A percentile compares a stretch with the other conserved stretches of the same genome.
These are phyloP conservation scores for Rhingia campestris DNA, from an alignment of 2,888 invertebrate genomes.

Conservation along the genomic window DNA sequence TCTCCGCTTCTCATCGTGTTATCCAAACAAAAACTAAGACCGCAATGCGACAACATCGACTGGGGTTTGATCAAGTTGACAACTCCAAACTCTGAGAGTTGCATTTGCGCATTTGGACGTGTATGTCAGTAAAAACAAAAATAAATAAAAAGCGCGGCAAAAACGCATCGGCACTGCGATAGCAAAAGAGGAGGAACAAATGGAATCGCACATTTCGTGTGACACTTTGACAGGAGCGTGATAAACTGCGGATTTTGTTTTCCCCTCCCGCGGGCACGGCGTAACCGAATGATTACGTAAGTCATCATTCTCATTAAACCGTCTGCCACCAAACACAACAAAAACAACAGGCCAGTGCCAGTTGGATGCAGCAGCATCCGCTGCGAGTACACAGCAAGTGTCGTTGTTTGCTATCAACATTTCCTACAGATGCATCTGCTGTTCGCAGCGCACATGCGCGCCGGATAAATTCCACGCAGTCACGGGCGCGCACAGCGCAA, in stretches of 20 bases:
- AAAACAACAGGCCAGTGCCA: slow-evolving; percentile 28
- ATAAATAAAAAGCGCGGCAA: slow-evolving; percentile 7
- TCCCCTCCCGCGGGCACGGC: not conserved
- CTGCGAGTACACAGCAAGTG: slow-evolving; percentile 63
- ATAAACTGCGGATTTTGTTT: slow-evolving; percentile 78
- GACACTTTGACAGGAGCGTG: slow-evolving; percentile 81
- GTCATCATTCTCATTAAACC: slow-evolving; percentile 73
- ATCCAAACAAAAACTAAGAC: slow-evolving; percentile 37
- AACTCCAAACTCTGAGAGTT: slow-evolving; percentile 38
- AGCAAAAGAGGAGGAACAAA: slow-evolving; percentile 71
- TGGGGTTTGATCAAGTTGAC: slow-evolving; percentile 63
- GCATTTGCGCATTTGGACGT: slow-evolving; percentile 11
- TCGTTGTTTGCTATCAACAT: slow-evolving; percentile 72
- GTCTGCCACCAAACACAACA: slow-evolving; percentile 36
- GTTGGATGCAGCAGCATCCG: slow-evolving; percentile 3
- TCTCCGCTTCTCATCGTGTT: slow-evolving; percentile 41
- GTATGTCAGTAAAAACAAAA: not conserved
- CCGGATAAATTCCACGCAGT: slow-evolving; percentile 57
- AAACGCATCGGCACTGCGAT: slow-evolving; percentile 32
- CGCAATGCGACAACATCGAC: slow-evolving; percentile 39
- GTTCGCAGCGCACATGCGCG: slow-evolving; percentile 42
- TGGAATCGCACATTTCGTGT: slow-evolving; percentile 76
- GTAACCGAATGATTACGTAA: slow-evolving; percentile 59
- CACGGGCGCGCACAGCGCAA: slow-evolving; percentile 5
- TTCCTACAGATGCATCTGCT: slow-evolving; percentile 64